Percentiles rank a stretch among this genome's conserved stretches.
Evolutionary conservation across 2,888 invertebrate genomes (phyloP).

Genomic region (Congeria kusceri): DNA sequence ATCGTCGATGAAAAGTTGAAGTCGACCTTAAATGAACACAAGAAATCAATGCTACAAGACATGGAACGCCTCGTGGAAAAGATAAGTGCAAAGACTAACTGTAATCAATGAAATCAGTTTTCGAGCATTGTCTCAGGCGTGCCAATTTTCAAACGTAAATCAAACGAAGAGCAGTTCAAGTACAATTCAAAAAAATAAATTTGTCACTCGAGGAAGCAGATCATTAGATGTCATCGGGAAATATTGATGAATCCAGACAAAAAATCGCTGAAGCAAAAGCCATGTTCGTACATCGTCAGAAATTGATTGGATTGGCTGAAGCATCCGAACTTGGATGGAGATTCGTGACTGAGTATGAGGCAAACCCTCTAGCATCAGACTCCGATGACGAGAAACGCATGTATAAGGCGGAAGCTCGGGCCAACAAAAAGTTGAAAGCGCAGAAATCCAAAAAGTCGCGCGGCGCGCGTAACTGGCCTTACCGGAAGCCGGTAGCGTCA

Average conservation of each 20-base stretch:
- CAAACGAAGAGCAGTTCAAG: slow-evolving; percentile 42
- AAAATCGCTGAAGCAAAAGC: slow-evolving; percentile 39
- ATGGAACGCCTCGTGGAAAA: slow-evolving; percentile 17
- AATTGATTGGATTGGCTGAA: slow-evolving; percentile 23
- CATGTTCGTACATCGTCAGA: slow-evolving; percentile 19
- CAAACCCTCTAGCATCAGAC: slow-evolving; percentile 22
- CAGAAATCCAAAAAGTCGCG: slow-evolving; percentile 7
- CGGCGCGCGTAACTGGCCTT: background rate
- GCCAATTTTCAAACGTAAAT: slow-evolving; percentile 23
- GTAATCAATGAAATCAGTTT: slow-evolving; percentile 13
- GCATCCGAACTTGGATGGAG: slow-evolving; percentile 23
- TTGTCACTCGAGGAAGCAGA: slow-evolving; percentile 20
- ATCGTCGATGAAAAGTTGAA: slow-evolving; percentile 15
- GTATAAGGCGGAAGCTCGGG: slow-evolving; percentile 25
- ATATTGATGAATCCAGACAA: slow-evolving; percentile 7
- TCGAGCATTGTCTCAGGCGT: background rate
- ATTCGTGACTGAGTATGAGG: slow-evolving; percentile 28
- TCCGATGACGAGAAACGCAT: slow-evolving; percentile 34
- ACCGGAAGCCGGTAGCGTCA: background rate
- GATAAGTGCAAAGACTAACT: slow-evolving; percentile 27
- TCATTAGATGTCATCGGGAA: slow-evolving; percentile 1
- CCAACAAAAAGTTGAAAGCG: slow-evolving; percentile 23
- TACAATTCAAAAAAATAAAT: slow-evolving; percentile 23
- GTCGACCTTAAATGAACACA: slow-evolving; percentile 5
- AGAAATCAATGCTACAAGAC: slow-evolving; percentile 5